Evolutionary conservation across 2,888 invertebrate species (phyloP), one percentile per base, ranked within the genome.

Genomic region (Geophilus truncorum): DNA sequence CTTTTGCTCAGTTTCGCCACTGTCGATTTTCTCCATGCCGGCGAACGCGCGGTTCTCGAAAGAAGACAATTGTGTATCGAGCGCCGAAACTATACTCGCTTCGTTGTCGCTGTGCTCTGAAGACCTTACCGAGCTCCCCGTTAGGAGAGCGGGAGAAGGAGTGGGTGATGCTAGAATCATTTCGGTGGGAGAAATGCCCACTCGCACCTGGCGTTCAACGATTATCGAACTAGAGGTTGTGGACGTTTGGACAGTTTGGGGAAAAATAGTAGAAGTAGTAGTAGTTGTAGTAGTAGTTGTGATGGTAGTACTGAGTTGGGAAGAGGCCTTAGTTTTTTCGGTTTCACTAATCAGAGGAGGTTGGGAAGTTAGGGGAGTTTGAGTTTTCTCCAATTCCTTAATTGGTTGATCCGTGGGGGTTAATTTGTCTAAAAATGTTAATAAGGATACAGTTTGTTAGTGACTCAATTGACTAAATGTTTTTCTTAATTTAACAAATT

Each of bases 41-140:
- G 85, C 85, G 84, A 88, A 88, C 2, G 84, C 88, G 81, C 86
- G 86, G 82, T 88, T 88, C 82, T 88, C 88, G 84, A 86, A 77
- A 77, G 75, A 75, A 75, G 75, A 10, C 81, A 75, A 4, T 75
- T 25, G n/a, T 7, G 75, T 75, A 5, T 75, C 75, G 18, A 32
- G n/a, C 5, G 15, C 75, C 12, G 23, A 57, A 23, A 57, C 36
- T 12, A 45, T 70, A 62, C 81, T 81, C 18, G 80, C 82, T 77
- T 82, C 51, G 51, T 12, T 15, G 36, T 36, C 36, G 36, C 36
- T 1, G 9, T 1, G 82, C 23, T 81, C 81, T n/a, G 34, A 81
- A 79, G 21, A 81, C 5, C 32, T 9, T 4, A 32, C 32, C 5
- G 32, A 32, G 45, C 40, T 40, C 12, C 40, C 15, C n/a, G n/a